phyloP scores from a whole-genome alignment of 2,113 vertebrate species.

The Thymallus thymallus region DNA sequence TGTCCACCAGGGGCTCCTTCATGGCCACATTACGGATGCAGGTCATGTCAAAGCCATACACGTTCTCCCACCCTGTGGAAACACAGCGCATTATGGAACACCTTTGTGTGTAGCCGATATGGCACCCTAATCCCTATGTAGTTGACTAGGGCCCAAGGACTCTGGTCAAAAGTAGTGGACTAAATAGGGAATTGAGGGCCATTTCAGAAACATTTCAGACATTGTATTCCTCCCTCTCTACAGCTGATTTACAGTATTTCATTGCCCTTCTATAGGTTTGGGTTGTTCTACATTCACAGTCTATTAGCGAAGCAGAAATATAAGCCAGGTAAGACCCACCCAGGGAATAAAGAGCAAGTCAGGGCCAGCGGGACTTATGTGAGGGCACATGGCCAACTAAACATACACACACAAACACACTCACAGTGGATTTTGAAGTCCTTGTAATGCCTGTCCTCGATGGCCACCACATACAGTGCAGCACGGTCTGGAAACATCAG shows the following conservation, averaged over 20 bases:
- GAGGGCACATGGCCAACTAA: neutral
- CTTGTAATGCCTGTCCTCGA: conserved; percentile 98
- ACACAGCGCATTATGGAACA: conserved; percentile 25
- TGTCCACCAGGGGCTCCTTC: conserved; percentile 95
- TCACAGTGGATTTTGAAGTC: conserved; percentile 99
- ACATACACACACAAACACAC: conserved; percentile 55
- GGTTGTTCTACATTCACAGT: neutral
- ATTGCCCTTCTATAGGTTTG: no score
- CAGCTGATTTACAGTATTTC: no score
- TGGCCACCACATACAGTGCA: conserved; percentile 94
- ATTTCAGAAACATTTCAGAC: no score
- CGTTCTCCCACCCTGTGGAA: conserved; percentile 95
- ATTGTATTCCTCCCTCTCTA: no score
- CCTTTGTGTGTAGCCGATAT: no score
- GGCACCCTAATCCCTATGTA: no score
- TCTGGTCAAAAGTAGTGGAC: no score
- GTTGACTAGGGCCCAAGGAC: no score
- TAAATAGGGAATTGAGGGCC: no score
- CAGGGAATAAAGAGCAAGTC: neutral
- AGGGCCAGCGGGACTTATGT: no score
- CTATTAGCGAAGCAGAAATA: conserved; percentile 12
- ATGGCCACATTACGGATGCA: conserved; percentile 97
- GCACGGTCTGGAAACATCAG: conserved; percentile 98
- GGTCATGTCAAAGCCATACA: conserved; percentile 99
- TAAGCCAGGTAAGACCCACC: neutral